A percentile compares a stretch with the other conserved stretches of the same genome.
Evolutionary conservation across 1,140 invertebrate species (phyloP).

Genomic region (Drosophila nannoptera): DNA sequence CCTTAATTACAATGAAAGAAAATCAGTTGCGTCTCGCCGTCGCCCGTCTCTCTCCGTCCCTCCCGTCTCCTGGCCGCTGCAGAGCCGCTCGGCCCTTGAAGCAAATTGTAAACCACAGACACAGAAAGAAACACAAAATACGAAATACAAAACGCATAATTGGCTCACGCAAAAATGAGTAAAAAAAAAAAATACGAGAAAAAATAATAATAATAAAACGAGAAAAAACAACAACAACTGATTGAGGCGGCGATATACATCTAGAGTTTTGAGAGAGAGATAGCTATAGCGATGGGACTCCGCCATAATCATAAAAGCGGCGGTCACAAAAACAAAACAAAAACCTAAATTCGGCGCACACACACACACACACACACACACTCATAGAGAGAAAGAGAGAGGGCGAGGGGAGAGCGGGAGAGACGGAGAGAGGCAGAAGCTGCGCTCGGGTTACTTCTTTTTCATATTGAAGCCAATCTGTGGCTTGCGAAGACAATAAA

Average conservation of each 20-base stretch:
- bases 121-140: conserved; percentile 47
- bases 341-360: conserved; percentile 56
- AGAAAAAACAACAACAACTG: conserved; percentile 33
- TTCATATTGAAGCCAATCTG: conserved; percentile 68
- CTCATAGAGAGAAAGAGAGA: background rate
- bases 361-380: conserved; percentile 16
- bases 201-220: conserved; percentile 25
- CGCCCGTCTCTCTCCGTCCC: too few relatives aligned
- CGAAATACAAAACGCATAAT: conserved; percentile 74
- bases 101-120: conserved; percentile 60
- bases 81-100: conserved; percentile 10
- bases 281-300: conserved; percentile 40
- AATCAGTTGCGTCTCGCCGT: conserved; percentile 47
- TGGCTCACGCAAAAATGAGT: conserved; percentile 73
- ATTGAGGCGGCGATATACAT: conserved; percentile 46
- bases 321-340: conserved; percentile 30
- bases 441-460: conserved; percentile 38
- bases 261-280: conserved; percentile 70
- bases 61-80: background rate
- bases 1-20: conserved; percentile 74
- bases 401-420: too few relatives aligned
- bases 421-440: background rate
- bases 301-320: conserved; percentile 72
- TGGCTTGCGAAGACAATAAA: conserved; percentile 72
- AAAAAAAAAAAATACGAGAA: conserved; percentile 36